Evolutionary conservation across 2,888 invertebrate species (phyloP), one percentile per base, ranked within the genome.

Genomic region (Drosophila mettleri): DNA sequence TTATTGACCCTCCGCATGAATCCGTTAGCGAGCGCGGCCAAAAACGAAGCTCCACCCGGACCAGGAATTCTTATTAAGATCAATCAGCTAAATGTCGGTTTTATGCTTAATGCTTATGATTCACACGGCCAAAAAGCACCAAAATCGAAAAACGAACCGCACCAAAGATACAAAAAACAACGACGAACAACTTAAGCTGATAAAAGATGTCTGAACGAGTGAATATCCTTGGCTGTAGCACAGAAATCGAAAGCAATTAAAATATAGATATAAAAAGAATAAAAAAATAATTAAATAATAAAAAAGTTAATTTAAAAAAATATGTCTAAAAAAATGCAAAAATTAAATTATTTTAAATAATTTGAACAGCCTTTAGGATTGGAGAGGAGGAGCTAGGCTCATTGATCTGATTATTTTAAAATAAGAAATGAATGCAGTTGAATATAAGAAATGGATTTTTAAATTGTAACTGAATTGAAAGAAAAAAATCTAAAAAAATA

Each of bases 21-120:
- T 86, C 83, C 83, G 83, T 83, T 83, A 83, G 80, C 74, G 55
- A 86, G 74, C 71, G 59, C 1, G 45, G 48, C 55, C 38, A 31
- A 54, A 38, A 57, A 57, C 60, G 34, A n/a, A 51, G 20, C 46
- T 48, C 70, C 58, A 62, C 46, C 46, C 46, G 46, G 14, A 58
- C 70, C 59, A 55, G 69, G 73, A 78, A 87, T 87, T 85, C 84
- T 85, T 85, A 87, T 87, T 87, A 87, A 85, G 84, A 85, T 85
- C 84, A 85, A 85, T 85, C 84, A 85, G 84, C 87, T 85, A 83
- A 87, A 87, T 84, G 83, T 83, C 87, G 86, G 86, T 87, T 87
- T 87, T 87, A 85, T 85, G 87, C 83, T 87, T 85, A 87, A 85
- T 86, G 82, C 83, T 86, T 80, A 85, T 85, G 84, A 85, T 85